Percentiles rank a stretch among this genome's conserved stretches.
Conservation (phyloP, 2,113 vertebrate genomes). For the Protobothrops flavoviridis region DNA sequence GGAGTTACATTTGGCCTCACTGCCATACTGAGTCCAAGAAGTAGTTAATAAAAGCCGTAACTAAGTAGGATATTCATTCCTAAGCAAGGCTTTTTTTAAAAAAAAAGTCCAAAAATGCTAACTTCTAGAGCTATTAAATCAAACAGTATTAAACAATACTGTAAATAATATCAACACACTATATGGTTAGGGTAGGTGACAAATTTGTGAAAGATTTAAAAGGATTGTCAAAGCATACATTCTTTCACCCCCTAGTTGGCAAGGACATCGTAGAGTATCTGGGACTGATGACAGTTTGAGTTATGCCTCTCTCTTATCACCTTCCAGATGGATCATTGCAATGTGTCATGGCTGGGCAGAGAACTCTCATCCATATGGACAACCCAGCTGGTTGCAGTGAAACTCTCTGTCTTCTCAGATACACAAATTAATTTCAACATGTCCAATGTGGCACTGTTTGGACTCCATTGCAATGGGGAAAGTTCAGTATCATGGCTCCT, state of each 20-base stretch:
- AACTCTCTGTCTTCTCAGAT: conserved; percentile 2
- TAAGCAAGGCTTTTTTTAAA: not conserved
- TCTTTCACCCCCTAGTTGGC: conserved; percentile 12
- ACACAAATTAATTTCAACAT: conserved; percentile 22
- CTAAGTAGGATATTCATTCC: not conserved
- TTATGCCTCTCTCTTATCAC: conserved; percentile 23
- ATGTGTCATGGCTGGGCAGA: conserved; percentile 26
- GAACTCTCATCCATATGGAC: conserved; percentile 26
- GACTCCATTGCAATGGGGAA: not conserved
- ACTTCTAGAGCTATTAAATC: not conserved
- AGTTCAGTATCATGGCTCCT: not conserved
- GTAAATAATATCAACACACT: not conserved
- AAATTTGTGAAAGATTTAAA: conserved; percentile 9
- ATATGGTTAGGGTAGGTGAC: not conserved
- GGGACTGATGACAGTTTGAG: conserved; percentile 16
- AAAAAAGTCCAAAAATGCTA: not conserved
- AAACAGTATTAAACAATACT: not conserved
- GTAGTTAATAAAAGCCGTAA: not conserved
- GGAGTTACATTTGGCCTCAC: not conserved
- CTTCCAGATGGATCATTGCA: conserved; percentile 26
- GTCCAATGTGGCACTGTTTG: conserved; percentile 2
- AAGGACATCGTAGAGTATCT: not conserved
- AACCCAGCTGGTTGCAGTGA: conserved; percentile 30
- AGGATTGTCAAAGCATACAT: conserved; percentile 2
- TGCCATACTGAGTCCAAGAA: not conserved